Evolutionary conservation across 2,797 vertebrate genomes (phyloP).

Genomic region (Alectoris magna): DNA sequence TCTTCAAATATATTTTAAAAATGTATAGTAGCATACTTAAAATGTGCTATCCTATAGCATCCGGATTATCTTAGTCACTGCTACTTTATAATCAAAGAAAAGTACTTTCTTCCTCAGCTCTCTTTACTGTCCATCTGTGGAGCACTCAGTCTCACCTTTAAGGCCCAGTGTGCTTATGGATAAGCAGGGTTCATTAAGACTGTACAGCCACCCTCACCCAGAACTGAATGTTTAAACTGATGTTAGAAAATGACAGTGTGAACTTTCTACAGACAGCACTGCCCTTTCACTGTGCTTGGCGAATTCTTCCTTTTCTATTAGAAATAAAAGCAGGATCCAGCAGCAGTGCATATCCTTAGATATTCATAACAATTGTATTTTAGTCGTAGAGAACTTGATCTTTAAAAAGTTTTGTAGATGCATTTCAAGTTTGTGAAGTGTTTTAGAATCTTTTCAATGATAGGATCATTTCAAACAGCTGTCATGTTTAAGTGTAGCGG

Average conservation of each 20-base stretch:
- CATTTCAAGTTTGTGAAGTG: neutral
- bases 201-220: neutral
- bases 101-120: neutral
- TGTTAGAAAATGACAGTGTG: neutral
- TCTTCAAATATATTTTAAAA: neutral
- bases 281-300: neutral
- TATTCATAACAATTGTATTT: conserved; percentile 16
- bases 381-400: neutral
- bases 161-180: neutral
- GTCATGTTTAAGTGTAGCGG: neutral
- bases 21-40: neutral
- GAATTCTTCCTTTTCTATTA: neutral
- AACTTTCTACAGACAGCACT: neutral
- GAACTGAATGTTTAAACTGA: neutral
- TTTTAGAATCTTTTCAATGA: conserved; percentile 4
- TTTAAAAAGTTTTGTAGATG: conserved; percentile 28
- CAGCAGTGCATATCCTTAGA: neutral
- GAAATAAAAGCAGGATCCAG: neutral
- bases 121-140: neutral
- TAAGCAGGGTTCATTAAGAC: neutral
- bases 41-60: neutral
- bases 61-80: neutral
- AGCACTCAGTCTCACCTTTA: neutral
- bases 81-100: neutral
- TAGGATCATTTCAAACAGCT: neutral